Base-by-base conservation (phyloP, 2,113 vertebrate species). In the Indicator indicator region DNA sequence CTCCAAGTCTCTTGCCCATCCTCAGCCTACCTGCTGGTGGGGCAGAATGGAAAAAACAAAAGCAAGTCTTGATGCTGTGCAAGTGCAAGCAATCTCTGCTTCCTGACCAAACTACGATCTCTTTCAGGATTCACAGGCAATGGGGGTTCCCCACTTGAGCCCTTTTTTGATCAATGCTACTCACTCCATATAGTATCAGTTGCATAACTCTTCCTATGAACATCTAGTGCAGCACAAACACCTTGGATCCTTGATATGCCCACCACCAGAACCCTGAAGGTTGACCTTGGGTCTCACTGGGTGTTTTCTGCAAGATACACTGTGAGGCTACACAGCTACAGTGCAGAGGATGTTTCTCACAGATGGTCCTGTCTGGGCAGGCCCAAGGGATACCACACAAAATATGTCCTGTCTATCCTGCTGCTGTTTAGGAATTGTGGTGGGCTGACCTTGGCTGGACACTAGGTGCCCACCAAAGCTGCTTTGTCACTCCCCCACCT, bases 161-260 rank as follows among this genome's bases (percentile, higher is more conserved):
- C 21, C 1, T 1, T 1, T 3, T 20, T 50, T 42, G 54, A 83
- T 56, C 58, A 56, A 1, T 11, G 4, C 52, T n/a, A 44, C 8
- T 3, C 46, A 79, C 16, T 65, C 28, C 32, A 46, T 0, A 7
- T 4, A 64, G 27, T 1, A 3, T 12, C 1, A 2, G 33, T 3
- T 68, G 46, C 27, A 58, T 19, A 12, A 68, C 21, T 26, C 9
- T 26, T 84, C 12, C 60, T 71, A 0, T 4, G 11, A 62, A 65
- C 26, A 59, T 16, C 36, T 5, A 19, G 26, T 16, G 28, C 32
- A 50, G 46, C 30, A 63, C 26, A 55, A n/a, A 9, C 26, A 67
- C 18, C 38, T 87, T 2, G 1, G 38, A 52, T 27, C 17, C 20
- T 30, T 65, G 50, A 60, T 7, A 12, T 1, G 7, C 16, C 10